phyloP scores from a whole-genome alignment of 2,888 invertebrate genomes.

The Furcula furcula region DNA sequence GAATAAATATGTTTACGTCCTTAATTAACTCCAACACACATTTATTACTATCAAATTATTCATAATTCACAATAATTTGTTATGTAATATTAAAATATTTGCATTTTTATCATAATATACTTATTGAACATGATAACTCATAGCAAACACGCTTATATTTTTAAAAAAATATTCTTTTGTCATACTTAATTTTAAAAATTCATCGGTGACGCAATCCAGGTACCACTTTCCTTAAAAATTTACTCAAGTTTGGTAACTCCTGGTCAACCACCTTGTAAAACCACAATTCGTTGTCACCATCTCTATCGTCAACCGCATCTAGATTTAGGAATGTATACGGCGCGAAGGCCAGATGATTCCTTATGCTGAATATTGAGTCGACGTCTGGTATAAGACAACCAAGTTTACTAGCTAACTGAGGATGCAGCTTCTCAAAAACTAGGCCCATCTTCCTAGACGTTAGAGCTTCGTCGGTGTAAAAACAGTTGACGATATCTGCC shows the following conservation, averaged over 20 bases:
- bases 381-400: slow-evolving; percentile 48
- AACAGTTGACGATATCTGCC: slow-evolving; percentile 56
- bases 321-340: slow-evolving; percentile 52
- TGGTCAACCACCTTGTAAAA: slow-evolving; percentile 46
- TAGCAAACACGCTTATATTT: no score
- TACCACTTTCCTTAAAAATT: slow-evolving; percentile 48
- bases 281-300: slow-evolving; percentile 49
- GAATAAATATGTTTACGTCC: no score
- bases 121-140: no score
- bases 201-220: slow-evolving; percentile 37
- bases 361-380: slow-evolving; percentile 53
- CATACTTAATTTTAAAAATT: no score
- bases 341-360: slow-evolving; percentile 63
- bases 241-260: slow-evolving; percentile 44
- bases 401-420: slow-evolving; percentile 51
- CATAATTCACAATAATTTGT: no score
- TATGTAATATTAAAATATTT: no score
- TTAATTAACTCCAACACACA: no score
- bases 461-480: slow-evolving; percentile 55
- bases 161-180: no score
- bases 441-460: slow-evolving; percentile 43
- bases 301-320: slow-evolving; percentile 33
- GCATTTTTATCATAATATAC: no score
- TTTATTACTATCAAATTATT: no score
- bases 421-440: slow-evolving; percentile 53